Percentiles rank a stretch among this genome's conserved stretches.
Evolutionary conservation across 2,888 invertebrate species (phyloP).

Genomic region (Nineta flava): DNA sequence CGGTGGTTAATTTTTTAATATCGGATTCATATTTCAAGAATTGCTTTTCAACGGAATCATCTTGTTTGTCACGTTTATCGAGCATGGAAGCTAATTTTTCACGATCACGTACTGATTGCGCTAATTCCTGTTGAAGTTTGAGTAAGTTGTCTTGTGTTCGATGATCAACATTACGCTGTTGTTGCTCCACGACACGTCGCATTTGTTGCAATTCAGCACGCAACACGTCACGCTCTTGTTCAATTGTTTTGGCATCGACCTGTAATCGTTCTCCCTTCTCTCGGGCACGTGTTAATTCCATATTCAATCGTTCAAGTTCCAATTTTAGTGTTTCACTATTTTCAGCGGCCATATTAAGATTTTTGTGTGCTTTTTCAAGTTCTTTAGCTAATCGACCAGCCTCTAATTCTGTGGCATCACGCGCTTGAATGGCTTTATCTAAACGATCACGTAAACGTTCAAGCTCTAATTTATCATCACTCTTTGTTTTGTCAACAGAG

Average conservation of each 20-base stretch:
- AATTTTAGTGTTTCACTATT: slow-evolving; percentile 67
- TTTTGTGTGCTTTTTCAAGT: slow-evolving; percentile 71
- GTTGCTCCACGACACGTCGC: slow-evolving; percentile 40
- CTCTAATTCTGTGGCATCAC: slow-evolving; percentile 73
- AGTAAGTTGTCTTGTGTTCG: slow-evolving; percentile 55
- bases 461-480: slow-evolving; percentile 59
- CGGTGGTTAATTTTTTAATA: slow-evolving; percentile 69
- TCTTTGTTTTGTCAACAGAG: slow-evolving; percentile 45
- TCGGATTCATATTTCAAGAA: slow-evolving; percentile 73
- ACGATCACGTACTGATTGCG: slow-evolving; percentile 51
- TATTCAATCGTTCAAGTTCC: slow-evolving; percentile 71
- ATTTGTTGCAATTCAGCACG: slow-evolving; percentile 52
- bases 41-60: slow-evolving; percentile 71
- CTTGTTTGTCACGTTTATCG: slow-evolving; percentile 63
- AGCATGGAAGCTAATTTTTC: slow-evolving; percentile 63
- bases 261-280: slow-evolving; percentile 62
- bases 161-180: slow-evolving; percentile 47
- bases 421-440: slow-evolving; percentile 66
- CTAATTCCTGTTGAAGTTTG: slow-evolving; percentile 56
- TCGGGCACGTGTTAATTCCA: slow-evolving; percentile 64
- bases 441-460: slow-evolving; percentile 73
- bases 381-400: slow-evolving; percentile 72
- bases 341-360: slow-evolving; percentile 69
- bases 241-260: slow-evolving; percentile 49
- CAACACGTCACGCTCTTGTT: slow-evolving; percentile 57